Evolutionary conservation across 2,797 vertebrate genomes (phyloP), one percentile per base, ranked within the genome.

Genomic region (Eupleurogrammus muticus): DNA sequence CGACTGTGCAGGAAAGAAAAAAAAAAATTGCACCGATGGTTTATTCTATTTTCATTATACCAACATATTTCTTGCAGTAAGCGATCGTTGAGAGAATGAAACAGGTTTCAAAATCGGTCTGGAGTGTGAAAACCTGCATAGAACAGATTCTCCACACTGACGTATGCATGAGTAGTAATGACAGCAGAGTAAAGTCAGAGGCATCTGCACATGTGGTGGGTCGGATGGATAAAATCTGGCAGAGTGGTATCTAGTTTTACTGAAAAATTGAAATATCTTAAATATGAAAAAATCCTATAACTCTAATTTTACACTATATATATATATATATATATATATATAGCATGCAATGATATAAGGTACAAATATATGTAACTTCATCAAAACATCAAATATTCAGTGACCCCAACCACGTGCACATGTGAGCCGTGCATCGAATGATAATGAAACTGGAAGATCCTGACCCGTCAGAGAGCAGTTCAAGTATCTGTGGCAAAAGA

Each of bases 121-220:
- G 28, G 6, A 9, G 54, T 77, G 9, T 57, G 28, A 70, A n/a
- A n/a, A 66, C 60, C 16, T 66, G 72, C 47, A 71, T 11, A n/a
- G 23, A 44, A 70, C 28, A 51, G 19, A 19, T 2, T 3, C 14
- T 50, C 21, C 40, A 35, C 9, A 20, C 20, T 48, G 4, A 38
- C 23, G 16, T 3, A 4, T 5, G 56, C n/a, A 23, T 38, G 44
- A 47, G 53, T 38, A 14, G 55, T 56, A 35, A 46, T 1, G 20
- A 50, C 20, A 56, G 14, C n/a, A 40, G n/a, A 20, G 36, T 40
- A 32, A 47, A 4, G 50, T 56, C 35, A 47, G 28, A 59, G 36
- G 57, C 12, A 38, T 35, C 14, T 19, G 6, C 28, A 28, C 20
- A 3, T 19, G 35, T 14, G 13, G 3, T 57, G 17, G 10, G 9